Evolutionary conservation across 1,140 invertebrate genomes (phyloP).

Genomic region (Drosophila aff.): DNA sequence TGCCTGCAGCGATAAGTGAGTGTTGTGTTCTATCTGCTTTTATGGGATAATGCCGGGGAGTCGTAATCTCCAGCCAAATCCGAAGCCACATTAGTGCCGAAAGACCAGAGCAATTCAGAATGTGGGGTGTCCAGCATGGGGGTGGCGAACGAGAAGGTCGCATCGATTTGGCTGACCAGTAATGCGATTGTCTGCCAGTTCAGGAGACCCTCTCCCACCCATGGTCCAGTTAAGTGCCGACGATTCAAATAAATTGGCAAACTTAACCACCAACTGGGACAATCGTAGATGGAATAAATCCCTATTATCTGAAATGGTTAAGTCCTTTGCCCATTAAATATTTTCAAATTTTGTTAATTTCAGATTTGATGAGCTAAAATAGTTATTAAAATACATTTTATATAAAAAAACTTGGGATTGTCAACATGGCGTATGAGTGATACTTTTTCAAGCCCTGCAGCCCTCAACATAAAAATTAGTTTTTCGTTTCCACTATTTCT

Average conservation of each 20-base stretch:
- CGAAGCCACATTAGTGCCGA: slow-evolving; percentile 72
- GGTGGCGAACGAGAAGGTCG: slow-evolving; percentile 15
- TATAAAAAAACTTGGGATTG: neutral
- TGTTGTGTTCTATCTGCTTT: slow-evolving; percentile 39
- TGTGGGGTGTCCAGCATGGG: neutral
- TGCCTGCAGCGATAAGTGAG: slow-evolving; percentile 70
- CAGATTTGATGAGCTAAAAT: too few species aligned
- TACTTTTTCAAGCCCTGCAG: neutral
- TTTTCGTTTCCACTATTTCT: neutral
- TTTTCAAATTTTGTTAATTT: neutral
- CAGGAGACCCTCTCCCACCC: slow-evolving; percentile 5
- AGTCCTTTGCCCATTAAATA: neutral
- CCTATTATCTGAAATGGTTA: neutral
- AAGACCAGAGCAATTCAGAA: slow-evolving; percentile 24
- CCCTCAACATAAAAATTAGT: neutral
- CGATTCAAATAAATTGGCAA: slow-evolving; percentile 40
- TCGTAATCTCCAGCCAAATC: slow-evolving; percentile 37
- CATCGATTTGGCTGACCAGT: slow-evolving; percentile 46
- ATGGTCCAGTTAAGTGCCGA: slow-evolving; percentile 17
- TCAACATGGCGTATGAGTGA: neutral
- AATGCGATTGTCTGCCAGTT: slow-evolving; percentile 44
- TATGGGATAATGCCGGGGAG: slow-evolving; percentile 47
- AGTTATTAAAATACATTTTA: neutral
- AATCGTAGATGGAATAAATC: slow-evolving; percentile 18
- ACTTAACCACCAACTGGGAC: slow-evolving; percentile 9